Evolutionary conservation across 2,888 invertebrate genomes (phyloP).

Genomic region (Agrochola macilenta): DNA sequence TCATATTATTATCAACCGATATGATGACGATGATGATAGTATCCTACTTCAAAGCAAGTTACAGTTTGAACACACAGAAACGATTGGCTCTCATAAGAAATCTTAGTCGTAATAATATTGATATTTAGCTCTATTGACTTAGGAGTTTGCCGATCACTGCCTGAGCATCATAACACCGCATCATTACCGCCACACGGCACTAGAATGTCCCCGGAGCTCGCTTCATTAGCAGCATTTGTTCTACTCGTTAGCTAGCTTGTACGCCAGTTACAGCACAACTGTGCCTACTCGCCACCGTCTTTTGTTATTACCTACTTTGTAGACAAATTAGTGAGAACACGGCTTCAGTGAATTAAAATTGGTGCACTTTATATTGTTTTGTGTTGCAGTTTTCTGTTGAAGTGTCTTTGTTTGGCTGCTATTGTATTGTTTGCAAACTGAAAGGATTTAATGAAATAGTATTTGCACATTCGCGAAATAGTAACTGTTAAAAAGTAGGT

Average conservation of each 20-base stretch:
- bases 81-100: no score
- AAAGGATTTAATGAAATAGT: no score
- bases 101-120: no score
- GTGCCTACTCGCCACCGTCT: constrained; percentile 31
- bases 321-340: constrained; percentile 21
- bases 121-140: no score
- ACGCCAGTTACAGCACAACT: constrained; percentile 45
- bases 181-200: constrained; percentile 1
- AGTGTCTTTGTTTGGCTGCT: neutral
- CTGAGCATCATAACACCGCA: neutral
- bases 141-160: no score
- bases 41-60: no score
- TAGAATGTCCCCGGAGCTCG: constrained; percentile 29
- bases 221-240: constrained; percentile 74
- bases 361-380: constrained; percentile 1
- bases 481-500: neutral
- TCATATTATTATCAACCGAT: no score
- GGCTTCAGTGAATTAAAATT: constrained; percentile 11
- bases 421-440: constrained; percentile 11
- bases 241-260: constrained; percentile 65
- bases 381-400: neutral
- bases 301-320: constrained; percentile 39
- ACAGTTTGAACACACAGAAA: no score
- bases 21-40: no score
- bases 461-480: neutral